Evolutionary conservation across 2,888 invertebrate species (phyloP).

Genomic region (Tenthredo mesomela): DNA sequence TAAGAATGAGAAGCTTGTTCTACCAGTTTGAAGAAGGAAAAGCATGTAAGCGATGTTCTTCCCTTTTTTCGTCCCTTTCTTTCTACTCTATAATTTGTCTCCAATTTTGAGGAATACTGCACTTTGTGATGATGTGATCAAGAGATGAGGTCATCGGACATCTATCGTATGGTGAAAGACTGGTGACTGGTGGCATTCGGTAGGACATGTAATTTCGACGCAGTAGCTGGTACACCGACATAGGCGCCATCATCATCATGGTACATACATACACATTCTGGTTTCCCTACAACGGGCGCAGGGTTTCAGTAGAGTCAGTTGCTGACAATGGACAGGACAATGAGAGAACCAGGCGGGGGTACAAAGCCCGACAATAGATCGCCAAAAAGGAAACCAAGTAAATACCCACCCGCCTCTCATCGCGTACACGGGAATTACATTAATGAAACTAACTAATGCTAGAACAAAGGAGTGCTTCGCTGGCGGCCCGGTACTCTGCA

Average conservation of each 20-base stretch:
- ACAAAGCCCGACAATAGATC: slow-evolving; percentile 71
- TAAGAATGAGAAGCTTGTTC: neutral
- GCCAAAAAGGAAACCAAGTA: slow-evolving; percentile 73
- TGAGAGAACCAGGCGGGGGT: slow-evolving; percentile 62
- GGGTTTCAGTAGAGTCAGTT: slow-evolving; percentile 65
- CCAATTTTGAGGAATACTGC: neutral
- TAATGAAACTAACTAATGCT: slow-evolving; percentile 71
- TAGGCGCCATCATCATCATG: slow-evolving; percentile 28
- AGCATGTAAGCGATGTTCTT: neutral
- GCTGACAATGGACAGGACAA: slow-evolving; percentile 68
- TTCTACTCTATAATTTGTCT: neutral
- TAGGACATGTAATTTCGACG: neutral
- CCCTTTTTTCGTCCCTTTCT: neutral
- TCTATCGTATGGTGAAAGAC: neutral
- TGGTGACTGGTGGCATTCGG: neutral
- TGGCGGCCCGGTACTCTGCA: slow-evolving; percentile 26
- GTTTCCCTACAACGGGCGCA: slow-evolving; percentile 51
- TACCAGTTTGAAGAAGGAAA: no score
- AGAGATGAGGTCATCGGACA: neutral
- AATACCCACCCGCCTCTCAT: slow-evolving; percentile 65
- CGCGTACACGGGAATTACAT: slow-evolving; percentile 69
- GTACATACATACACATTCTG: slow-evolving; percentile 1
- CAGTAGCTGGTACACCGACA: neutral
- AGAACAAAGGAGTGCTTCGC: slow-evolving; percentile 65
- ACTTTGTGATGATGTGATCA: neutral